Percentiles rank a stretch among this genome's conserved stretches.
These are phyloP conservation scores for Phocoena sinus DNA, from an alignment of 2,113 vertebrate genomes.

Conservation along the genomic window DNA sequence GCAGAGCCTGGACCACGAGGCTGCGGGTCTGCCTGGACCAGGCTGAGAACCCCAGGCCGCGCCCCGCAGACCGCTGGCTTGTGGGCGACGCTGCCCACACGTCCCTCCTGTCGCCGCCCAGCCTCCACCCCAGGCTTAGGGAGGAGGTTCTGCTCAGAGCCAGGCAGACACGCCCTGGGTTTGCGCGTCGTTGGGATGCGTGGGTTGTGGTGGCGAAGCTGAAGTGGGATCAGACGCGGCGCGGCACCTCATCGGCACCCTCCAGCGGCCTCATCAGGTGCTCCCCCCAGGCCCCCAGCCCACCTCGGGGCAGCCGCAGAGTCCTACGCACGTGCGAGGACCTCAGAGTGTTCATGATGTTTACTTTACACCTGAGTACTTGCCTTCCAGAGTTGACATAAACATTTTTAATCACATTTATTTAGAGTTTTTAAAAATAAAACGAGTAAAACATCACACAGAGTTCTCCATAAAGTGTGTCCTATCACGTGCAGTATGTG, in stretches of 20 bases:
- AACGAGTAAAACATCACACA: rapidly evolving
- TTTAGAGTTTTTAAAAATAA: neutral
- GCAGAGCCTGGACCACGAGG: no score
- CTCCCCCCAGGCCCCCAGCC: no score
- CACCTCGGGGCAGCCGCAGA: rapidly evolving
- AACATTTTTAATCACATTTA: neutral
- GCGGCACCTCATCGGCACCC: no score
- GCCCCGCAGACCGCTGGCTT: no score
- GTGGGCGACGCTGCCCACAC: no score
- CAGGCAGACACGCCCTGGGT: neutral
- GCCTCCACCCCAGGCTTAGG: neutral
- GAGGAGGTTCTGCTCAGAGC: neutral
- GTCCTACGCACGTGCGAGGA: neutral
- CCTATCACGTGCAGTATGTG: rapidly evolving
- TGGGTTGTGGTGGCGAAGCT: rapidly evolving
- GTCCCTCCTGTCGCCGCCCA: rapidly evolving
- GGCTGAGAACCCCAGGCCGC: no score
- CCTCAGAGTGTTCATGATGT: neutral
- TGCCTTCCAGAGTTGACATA: neutral
- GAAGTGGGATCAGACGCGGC: no score
- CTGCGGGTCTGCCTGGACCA: no score
- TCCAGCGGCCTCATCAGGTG: neutral
- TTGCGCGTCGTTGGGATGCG: rapidly evolving
- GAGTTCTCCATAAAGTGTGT: rapidly evolving
- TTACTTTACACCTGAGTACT: neutral